Base-by-base conservation (phyloP, 1,140 invertebrate genomes). In the Macrotrachela quadricornifera region DNA sequence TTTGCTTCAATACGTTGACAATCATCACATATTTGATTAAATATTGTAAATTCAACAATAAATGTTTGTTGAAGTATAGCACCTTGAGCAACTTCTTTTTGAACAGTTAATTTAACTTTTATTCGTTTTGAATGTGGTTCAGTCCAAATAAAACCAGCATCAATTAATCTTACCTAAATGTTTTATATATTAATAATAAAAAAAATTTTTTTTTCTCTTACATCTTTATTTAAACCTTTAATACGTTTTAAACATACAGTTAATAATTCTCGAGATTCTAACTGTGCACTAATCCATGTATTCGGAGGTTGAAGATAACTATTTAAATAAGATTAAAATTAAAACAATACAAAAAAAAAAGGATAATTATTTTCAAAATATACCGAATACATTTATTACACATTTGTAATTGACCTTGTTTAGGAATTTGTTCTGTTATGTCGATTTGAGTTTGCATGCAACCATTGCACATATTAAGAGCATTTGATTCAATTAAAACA, bases 71-170 rank as follows among this genome's bases (percentile, higher is more conserved):
- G 41, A 21, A 57, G 40, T 16, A 49, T 8, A 52, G 55, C 44
- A 17, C 54, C 47, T 49, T 57, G 21, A 30, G 21, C 37, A 42
- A 71, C 83, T 76, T 97, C 88, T 57, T 83, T 87, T 66, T 96
- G 87, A n/a, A 99, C 80, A 6, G 85, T 91, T 48, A 99, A 65
- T 73, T 96, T 95, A 0, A 95, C 80, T 74, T 96, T 97, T 30
- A 97, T 79, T 56, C 92, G 76, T 70, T 88, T 91, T 0, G 91
- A 97, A 75, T 99, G 92, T 52, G 92, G 88, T 65, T 99, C 94
- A 38, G 92, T 99, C 91, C 92, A 99, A 6, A 94, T 76, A 74
- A 99, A 99, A 9, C 80, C 79, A 49, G 94, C 92, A 77, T 97
- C 90, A 44, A 94, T 75, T 8, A 97, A 70, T 38, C 72, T 62